Evolutionary conservation across 1,140 invertebrate species (phyloP).

Genomic region (Zelostemma sp.): DNA sequence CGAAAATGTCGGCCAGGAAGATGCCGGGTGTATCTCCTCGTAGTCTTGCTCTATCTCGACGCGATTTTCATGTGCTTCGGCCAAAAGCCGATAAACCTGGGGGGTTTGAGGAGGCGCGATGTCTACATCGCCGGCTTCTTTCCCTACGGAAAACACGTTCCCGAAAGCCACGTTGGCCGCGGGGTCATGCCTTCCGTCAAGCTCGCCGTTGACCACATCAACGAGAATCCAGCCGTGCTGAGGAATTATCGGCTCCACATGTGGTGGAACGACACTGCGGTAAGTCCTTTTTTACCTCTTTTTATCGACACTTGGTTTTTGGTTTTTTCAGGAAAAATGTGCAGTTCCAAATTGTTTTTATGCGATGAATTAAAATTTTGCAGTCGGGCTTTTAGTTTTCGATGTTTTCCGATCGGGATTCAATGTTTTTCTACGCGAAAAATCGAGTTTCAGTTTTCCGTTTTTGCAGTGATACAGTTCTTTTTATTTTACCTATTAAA

Average conservation of each 20-base stretch:
- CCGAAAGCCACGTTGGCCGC: constrained; percentile 77
- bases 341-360: too few species aligned
- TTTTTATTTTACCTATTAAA: too few species aligned
- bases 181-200: constrained; percentile 95
- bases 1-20: constrained; percentile 19
- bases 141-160: constrained; percentile 83
- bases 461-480: too few species aligned
- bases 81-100: constrained; percentile 73
- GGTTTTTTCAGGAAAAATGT: too few species aligned
- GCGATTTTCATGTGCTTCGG: constrained; percentile 52
- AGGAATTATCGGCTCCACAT: constrained; percentile 91
- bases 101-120: constrained; percentile 73
- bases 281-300: constrained; percentile 62
- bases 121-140: constrained; percentile 95
- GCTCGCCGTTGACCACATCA: constrained; percentile 92
- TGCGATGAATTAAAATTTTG: too few species aligned
- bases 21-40: constrained; percentile 29
- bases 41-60: constrained; percentile 52
- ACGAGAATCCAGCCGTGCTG: constrained; percentile 86
- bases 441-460: too few species aligned
- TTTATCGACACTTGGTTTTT: too few species aligned
- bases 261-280: constrained; percentile 96
- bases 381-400: too few species aligned
- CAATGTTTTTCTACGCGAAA: too few species aligned
- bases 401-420: too few species aligned